Conservation (phyloP, 2,113 vertebrate genomes). For the Poeciliopsis prolifica region DNA sequence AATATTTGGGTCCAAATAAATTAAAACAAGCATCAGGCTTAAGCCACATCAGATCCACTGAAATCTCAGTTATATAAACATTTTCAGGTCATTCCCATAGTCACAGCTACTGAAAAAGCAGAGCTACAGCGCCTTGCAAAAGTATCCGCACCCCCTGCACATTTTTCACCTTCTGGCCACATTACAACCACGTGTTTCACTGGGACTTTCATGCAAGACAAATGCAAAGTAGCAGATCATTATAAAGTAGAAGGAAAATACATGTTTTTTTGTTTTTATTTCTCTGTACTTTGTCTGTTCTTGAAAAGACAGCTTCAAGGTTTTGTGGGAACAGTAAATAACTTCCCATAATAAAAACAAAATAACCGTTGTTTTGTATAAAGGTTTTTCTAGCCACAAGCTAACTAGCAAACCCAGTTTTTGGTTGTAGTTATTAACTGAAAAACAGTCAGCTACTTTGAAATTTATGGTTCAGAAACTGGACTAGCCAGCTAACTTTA, state of each 20-base stretch:
- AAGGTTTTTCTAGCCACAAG: too few relatives aligned
- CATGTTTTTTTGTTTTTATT: too few relatives aligned
- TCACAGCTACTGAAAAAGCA: slow-evolving; percentile 9
- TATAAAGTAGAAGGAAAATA: background rate
- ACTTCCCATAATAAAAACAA: too few relatives aligned
- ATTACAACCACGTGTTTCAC: background rate
- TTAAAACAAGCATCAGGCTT: background rate
- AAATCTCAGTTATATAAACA: slow-evolving; percentile 2
- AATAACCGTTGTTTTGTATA: too few relatives aligned
- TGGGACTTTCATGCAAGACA: background rate
- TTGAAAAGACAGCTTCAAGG: too few relatives aligned
- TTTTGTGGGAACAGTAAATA: too few relatives aligned
- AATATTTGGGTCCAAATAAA: background rate
- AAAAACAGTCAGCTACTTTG: too few relatives aligned
- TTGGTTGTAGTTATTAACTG: too few relatives aligned
- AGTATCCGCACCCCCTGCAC: background rate
- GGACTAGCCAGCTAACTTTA: too few relatives aligned
- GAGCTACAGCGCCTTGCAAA: background rate
- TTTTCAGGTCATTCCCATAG: slow-evolving; percentile 6
- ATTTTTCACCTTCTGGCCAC: background rate
- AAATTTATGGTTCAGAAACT: too few relatives aligned
- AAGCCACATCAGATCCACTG: slow-evolving; percentile 42
- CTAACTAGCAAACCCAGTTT: too few relatives aligned
- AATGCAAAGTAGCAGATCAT: background rate
- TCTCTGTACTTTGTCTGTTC: too few relatives aligned